These are phyloP conservation scores for Formicarius rufipectus DNA, from an alignment of 2,113 vertebrate species.

Conservation along the genomic window DNA sequence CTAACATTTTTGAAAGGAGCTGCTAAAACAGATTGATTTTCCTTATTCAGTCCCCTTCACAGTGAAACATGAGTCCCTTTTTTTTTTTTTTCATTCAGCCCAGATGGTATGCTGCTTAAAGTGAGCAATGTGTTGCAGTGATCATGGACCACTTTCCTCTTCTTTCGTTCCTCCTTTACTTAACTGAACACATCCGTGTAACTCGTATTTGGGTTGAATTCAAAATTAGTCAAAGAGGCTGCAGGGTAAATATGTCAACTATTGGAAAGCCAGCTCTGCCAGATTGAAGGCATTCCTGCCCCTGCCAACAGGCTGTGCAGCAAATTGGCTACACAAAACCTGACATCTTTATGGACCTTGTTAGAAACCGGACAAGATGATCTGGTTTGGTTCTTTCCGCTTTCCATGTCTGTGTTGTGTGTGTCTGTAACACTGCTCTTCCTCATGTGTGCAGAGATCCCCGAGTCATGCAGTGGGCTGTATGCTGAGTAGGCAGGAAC, in stretches of 20 bases:
- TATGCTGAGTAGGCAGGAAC: neutral
- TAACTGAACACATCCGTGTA: neutral
- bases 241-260: constrained; percentile 52
- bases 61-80: neutral
- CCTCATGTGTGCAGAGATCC: rapidly evolving
- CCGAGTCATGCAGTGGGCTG: neutral
- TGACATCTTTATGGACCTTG: neutral
- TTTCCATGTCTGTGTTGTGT: neutral
- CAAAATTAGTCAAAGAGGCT: constrained; percentile 45
- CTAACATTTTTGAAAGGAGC: constrained; percentile 6
- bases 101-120: constrained; percentile 69
- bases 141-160: constrained; percentile 30
- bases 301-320: neutral
- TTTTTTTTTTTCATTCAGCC: neutral
- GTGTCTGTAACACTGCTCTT: neutral
- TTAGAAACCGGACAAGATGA: neutral
- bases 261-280: constrained; percentile 23
- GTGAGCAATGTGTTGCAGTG: constrained; percentile 62
- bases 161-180: constrained; percentile 29
- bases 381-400: neutral
- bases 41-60: neutral
- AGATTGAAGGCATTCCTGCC: constrained; percentile 30
- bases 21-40: constrained; percentile 7
- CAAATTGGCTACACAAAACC: neutral
- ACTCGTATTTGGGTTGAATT: constrained; percentile 51